Evolutionary conservation across 2,888 invertebrate species (phyloP).

Genomic region (Rhodophaea formosa): DNA sequence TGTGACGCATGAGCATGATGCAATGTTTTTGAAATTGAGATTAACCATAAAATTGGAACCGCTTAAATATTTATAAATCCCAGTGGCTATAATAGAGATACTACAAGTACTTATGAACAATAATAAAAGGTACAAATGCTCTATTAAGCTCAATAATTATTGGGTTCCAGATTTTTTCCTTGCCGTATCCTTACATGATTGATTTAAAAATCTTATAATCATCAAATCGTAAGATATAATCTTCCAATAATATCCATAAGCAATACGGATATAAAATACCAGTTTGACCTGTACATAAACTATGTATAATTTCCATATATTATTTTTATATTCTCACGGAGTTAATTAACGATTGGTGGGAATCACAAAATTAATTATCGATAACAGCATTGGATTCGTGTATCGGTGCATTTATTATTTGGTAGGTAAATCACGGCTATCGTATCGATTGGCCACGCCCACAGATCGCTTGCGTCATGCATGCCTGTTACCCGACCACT

Average conservation of each 20-base stretch:
- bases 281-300: conserved; percentile 3
- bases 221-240: not conserved
- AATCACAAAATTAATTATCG: conserved; percentile 43
- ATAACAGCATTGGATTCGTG: conserved; percentile 41
- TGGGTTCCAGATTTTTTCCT: too few species aligned
- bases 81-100: too few species aligned
- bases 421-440: conserved; percentile 49
- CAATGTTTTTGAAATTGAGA: too few species aligned
- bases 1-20: too few species aligned
- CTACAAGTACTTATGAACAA: too few species aligned
- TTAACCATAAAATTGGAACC: too few species aligned
- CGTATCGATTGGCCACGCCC: conserved; percentile 46
- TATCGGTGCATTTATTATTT: conserved; percentile 37
- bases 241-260: not conserved
- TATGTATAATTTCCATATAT: conserved; percentile 18
- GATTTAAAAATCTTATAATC: too few species aligned
- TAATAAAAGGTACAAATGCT: too few species aligned
- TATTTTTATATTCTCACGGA: conserved; percentile 36
- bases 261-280: not conserved
- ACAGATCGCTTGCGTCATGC: conserved; percentile 18
- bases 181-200: too few species aligned
- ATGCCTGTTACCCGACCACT: not conserved
- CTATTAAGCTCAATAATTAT: too few species aligned
- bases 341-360: conserved; percentile 41
- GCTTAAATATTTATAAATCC: too few species aligned